These are phyloP conservation scores for Phymanthus crucifer DNA, from an alignment of 92 coral and sea anemone genomes.

Conservation along the genomic window DNA sequence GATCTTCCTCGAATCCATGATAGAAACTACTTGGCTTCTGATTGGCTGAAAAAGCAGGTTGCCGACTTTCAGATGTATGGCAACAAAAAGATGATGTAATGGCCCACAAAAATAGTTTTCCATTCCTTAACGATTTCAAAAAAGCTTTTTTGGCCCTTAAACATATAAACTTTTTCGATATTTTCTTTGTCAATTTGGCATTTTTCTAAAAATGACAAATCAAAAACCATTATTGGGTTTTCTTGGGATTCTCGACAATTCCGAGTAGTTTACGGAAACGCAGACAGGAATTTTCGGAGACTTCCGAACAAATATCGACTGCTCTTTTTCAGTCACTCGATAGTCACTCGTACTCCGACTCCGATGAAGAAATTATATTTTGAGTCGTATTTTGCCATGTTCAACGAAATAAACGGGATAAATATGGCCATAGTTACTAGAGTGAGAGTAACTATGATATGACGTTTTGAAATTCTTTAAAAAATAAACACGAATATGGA, in stretches of 20 bases:
- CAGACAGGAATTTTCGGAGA: not conserved
- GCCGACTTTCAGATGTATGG: not conserved
- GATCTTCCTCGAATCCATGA: not conserved
- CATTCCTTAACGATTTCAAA: not conserved
- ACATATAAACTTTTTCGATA: not conserved
- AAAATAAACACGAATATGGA: too few relatives aligned
- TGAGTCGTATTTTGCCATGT: too few relatives aligned
- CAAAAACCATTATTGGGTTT: too few relatives aligned
- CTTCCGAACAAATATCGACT: not conserved
- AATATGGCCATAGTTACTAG: too few relatives aligned
- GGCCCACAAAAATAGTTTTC: not conserved
- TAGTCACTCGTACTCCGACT: too few relatives aligned
- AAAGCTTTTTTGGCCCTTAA: not conserved
- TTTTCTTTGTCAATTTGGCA: not conserved
- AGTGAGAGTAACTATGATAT: too few relatives aligned
- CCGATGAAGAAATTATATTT: too few relatives aligned
- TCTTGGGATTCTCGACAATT: not conserved
- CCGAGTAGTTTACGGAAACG: not conserved
- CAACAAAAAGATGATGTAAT: not conserved
- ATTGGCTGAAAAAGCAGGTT: constrained; percentile 17
- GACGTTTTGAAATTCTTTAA: too few relatives aligned
- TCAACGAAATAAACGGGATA: too few relatives aligned
- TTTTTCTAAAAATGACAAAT: not conserved
- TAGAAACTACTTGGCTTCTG: constrained; percentile 18
- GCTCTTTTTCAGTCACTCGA: not conserved